These are phyloP conservation scores for Drosophila prostipennis DNA, from an alignment of 2,888 invertebrate genomes.

Conservation along the genomic window DNA sequence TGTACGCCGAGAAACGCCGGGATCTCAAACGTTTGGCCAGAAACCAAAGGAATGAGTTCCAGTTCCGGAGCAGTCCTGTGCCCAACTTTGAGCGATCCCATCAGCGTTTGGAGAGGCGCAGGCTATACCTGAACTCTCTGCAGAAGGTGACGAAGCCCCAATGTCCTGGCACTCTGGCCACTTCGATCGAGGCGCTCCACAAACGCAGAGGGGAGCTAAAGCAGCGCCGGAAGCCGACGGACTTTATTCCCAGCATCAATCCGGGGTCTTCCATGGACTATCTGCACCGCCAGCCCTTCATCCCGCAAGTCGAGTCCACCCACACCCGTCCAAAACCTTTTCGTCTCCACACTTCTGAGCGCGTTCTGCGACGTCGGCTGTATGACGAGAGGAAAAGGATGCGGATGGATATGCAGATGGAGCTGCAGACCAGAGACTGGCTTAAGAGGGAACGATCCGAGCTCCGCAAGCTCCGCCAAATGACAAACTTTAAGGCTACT, in stretches of 20 bases:
- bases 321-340: constrained; percentile 51
- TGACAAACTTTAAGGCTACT: constrained; percentile 60
- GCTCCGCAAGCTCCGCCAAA: constrained; percentile 26
- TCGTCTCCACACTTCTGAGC: constrained; percentile 30
- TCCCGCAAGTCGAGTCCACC: constrained; percentile 42
- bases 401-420: constrained; percentile 22
- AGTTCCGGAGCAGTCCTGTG: constrained; percentile 48
- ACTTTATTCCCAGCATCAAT: constrained; percentile 19
- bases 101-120: constrained; percentile 28
- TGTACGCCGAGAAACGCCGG: constrained; percentile 35
- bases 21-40: background rate
- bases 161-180: constrained; percentile 50
- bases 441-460: constrained; percentile 22
- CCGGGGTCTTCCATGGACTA: background rate
- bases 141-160: constrained; percentile 44
- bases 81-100: constrained; percentile 55
- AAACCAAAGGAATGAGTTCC: background rate
- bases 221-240: background rate
- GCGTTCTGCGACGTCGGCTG: constrained; percentile 39
- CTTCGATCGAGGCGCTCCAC: constrained; percentile 32
- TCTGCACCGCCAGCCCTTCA: constrained; percentile 53
- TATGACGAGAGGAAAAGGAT: constrained; percentile 37
- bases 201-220: constrained; percentile 15
- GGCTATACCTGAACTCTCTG: constrained; percentile 7
- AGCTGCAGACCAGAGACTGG: constrained; percentile 6